Base-by-base conservation (phyloP, 2,797 vertebrate genomes). In the Poecilia wingei region DNA sequence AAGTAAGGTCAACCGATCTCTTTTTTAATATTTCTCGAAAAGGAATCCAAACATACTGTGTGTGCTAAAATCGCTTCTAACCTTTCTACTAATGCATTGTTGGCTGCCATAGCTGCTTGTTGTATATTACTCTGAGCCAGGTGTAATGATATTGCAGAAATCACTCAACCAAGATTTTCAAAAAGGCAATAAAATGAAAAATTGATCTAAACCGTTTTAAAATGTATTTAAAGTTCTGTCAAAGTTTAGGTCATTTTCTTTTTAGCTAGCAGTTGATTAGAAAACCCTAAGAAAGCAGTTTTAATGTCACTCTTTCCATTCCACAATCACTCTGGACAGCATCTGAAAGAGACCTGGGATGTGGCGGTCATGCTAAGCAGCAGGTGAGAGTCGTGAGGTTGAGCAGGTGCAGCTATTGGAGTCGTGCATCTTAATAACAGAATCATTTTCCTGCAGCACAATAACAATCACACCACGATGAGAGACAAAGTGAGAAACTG, bases 291-390 rank as follows among this genome's bases (percentile, higher is more conserved):
- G 71, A 78, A 64, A 31, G 59, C 51, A 59, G 45, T 36, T 86
- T 85, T 84, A 78, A 84, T 86, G 84, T 77, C 36, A 68, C 79
- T 86, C 70, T 74, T 72, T 25, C 49, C 75, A 74, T 77, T 41
- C 72, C 61, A 75, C 84, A 79, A 79, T 84, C 79, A 51, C 78
- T 16, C n/a, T 57, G 79, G 88, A 70, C 13, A 33, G 82, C 47
- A 70, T 69, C 51, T 84, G 86, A 77, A 85, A 80, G 68, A 76
- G 28, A 79, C 47, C 13, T 70, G 47, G 57, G 74, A 73, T 92
- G 89, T 86, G 88, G 87, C 74, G 57, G 78, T 75, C 84, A 87
- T 90, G 86, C 79, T 68, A 83, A 93, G 86, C 61, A 91, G 82
- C 85, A 89, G 85, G 84, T 88, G 86, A 84, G 85, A 84, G 86